These are phyloP conservation scores for Ennomos erosarius DNA, from an alignment of 2,888 invertebrate species.

Conservation along the genomic window DNA sequence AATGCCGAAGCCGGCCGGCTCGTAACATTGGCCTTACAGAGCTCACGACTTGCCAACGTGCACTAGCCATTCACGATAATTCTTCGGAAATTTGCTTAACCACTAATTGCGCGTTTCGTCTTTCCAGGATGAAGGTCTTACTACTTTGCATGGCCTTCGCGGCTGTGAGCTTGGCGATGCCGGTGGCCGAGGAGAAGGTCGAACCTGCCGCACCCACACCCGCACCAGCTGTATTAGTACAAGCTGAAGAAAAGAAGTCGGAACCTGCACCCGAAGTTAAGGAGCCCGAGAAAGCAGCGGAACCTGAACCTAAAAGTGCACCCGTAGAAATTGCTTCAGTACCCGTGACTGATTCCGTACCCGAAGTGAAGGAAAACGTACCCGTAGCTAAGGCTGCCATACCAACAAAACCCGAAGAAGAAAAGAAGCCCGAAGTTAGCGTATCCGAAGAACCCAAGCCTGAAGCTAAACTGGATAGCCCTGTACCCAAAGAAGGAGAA, in stretches of 20 bases:
- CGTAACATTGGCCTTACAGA: constrained; percentile 84
- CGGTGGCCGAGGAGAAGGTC: constrained; percentile 81
- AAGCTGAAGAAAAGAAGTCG: constrained; percentile 55
- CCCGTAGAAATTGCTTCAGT: constrained; percentile 39
- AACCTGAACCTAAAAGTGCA: constrained; percentile 50
- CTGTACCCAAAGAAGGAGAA: constrained; percentile 17
- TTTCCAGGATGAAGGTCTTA: constrained; percentile 88
- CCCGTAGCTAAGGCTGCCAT: constrained; percentile 49
- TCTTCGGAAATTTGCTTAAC: constrained; percentile 55
- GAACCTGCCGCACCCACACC: constrained; percentile 53
- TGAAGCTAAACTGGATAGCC: constrained; percentile 26
- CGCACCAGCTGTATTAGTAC: constrained; percentile 45
- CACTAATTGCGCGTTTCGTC: constrained; percentile 65
- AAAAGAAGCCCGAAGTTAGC: constrained; percentile 46
- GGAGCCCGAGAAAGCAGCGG: constrained; percentile 46
- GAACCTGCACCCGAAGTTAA: constrained; percentile 50
- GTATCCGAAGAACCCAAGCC: constrained; percentile 38
- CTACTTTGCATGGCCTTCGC: constrained; percentile 85
- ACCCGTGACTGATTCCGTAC: constrained; percentile 48
- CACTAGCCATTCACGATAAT: constrained; percentile 59
- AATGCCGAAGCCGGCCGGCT: constrained; percentile 62
- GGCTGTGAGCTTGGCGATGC: constrained; percentile 85
- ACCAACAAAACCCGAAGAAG: constrained; percentile 47
- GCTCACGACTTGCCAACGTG: constrained; percentile 74
- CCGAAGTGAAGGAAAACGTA: constrained; percentile 50